A percentile compares a stretch with the other conserved stretches of the same genome.
phyloP scores from a whole-genome alignment of 2,113 vertebrate genomes.

The Paedocypris sp. region DNA sequence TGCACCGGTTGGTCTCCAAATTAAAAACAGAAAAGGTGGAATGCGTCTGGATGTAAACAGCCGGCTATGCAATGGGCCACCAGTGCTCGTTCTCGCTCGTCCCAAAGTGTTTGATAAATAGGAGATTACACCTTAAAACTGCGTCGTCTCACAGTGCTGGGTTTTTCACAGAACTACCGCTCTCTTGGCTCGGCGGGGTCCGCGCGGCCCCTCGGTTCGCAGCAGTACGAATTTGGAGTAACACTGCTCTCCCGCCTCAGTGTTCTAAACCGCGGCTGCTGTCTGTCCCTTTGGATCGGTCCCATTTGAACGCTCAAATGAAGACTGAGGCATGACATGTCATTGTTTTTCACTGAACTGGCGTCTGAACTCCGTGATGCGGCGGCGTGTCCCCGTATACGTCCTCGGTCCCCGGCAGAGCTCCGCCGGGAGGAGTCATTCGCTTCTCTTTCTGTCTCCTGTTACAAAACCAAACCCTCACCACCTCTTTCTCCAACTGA shows the following conservation, averaged over 20 bases:
- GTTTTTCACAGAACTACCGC: constrained; percentile 62
- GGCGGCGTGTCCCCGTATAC: constrained; percentile 97
- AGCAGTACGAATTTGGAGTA: constrained; percentile 50
- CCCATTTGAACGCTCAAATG: constrained; percentile 60
- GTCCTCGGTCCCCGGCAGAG: constrained; percentile 91
- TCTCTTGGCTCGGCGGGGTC: constrained; percentile 39
- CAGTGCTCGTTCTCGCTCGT: constrained; percentile 28
- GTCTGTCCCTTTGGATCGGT: constrained; percentile 74
- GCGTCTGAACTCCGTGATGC: constrained; percentile 94
- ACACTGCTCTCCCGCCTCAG: constrained; percentile 65
- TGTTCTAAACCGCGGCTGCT: constrained; percentile 79
- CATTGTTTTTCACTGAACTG: constrained; percentile 80
- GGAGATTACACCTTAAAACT: constrained; percentile 72
- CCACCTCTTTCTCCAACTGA: constrained; percentile 98
- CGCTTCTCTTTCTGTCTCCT: constrained; percentile 99
- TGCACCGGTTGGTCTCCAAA: constrained; percentile 39
- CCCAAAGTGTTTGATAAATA: constrained; percentile 58
- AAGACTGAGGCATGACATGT: constrained; percentile 51
- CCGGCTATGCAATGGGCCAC: constrained; percentile 37
- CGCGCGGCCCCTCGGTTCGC: constrained; percentile 43
- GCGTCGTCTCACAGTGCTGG: constrained; percentile 76
- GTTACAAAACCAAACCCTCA: constrained; percentile 99
- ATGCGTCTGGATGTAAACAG: constrained; percentile 50
- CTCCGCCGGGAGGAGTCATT: constrained; percentile 96
- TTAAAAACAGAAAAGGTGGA: constrained; percentile 44